Evolutionary conservation across 2,888 invertebrate genomes (phyloP).

Genomic region (Thyatira batis): DNA sequence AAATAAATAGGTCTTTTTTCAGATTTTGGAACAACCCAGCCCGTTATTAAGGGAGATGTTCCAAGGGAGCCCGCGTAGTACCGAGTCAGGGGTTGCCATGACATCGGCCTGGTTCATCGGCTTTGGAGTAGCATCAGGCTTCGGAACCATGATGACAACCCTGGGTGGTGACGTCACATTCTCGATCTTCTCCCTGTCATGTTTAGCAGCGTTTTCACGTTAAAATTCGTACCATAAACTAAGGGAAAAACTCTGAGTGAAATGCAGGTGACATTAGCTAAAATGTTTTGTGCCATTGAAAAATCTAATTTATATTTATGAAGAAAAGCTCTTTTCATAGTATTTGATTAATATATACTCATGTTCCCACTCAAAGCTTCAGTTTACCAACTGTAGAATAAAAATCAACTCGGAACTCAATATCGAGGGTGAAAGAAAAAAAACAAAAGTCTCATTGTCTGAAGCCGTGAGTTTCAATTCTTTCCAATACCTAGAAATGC

Average conservation of each 20-base stretch:
- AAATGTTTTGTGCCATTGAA: not conserved
- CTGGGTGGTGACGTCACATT: conserved; percentile 47
- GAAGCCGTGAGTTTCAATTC: not conserved
- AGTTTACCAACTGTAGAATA: not conserved
- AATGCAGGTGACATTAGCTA: conserved; percentile 41
- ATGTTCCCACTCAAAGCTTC: not conserved
- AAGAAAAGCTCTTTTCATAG: too few species aligned
- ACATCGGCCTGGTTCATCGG: conserved; percentile 50
- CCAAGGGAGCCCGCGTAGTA: conserved; percentile 41
- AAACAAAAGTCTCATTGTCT: not conserved
- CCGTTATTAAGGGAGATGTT: conserved; percentile 51
- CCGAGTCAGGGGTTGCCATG: conserved; percentile 46
- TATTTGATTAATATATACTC: not conserved
- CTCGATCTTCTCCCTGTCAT: conserved; percentile 40
- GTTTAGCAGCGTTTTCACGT: conserved; percentile 42
- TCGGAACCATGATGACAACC: conserved; percentile 35
- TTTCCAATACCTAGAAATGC: not conserved
- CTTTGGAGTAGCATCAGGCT: conserved; percentile 42
- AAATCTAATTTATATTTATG: too few species aligned
- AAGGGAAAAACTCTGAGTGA: conserved; percentile 46
- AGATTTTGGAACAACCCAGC: conserved; percentile 50
- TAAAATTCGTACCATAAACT: conserved; percentile 47
- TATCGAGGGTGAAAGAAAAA: not conserved
- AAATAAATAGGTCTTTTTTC: too few species aligned
- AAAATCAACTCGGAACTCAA: not conserved